Percentiles rank a stretch among this genome's conserved stretches.
These are phyloP conservation scores for Beroe ovata DNA, from an alignment of 37 sponge, comb jelly and placozoan species.

Conservation along the genomic window DNA sequence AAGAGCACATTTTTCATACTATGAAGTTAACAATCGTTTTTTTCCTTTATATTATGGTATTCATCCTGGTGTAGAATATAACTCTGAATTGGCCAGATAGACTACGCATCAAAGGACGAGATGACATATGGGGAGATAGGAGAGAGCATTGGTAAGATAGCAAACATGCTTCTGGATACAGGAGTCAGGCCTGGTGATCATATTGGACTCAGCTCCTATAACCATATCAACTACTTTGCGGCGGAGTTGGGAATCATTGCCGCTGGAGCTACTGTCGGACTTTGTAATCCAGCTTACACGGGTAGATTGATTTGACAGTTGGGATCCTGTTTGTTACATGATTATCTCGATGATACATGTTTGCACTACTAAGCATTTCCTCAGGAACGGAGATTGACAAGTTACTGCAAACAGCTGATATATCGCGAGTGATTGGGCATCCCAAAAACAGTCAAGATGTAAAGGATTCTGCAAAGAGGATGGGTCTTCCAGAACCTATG, in stretches of 20 bases:
- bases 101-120: conserved; percentile 4
- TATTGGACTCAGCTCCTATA: conserved; percentile 14
- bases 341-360: too few species aligned
- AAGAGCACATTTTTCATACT: too few species aligned
- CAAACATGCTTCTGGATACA: background rate
- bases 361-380: too few species aligned
- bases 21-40: too few species aligned
- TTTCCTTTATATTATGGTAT: too few species aligned
- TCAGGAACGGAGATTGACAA: background rate
- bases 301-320: too few species aligned
- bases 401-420: background rate
- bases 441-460: background rate
- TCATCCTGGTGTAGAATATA: too few species aligned
- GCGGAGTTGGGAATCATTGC: conserved; percentile 71
- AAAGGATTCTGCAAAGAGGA: background rate
- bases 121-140: background rate
- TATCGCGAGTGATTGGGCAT: conserved; percentile 3
- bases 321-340: too few species aligned
- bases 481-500: background rate
- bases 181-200: conserved; percentile 45
- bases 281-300: conserved; percentile 79
- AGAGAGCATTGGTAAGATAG: conserved; percentile 13
- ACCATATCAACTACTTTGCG: conserved; percentile 14
- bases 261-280: conserved; percentile 75
- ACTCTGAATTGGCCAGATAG: too few species aligned